Conservation (phyloP, 2,113 vertebrate species). For the Hiodon tergisus region DNA sequence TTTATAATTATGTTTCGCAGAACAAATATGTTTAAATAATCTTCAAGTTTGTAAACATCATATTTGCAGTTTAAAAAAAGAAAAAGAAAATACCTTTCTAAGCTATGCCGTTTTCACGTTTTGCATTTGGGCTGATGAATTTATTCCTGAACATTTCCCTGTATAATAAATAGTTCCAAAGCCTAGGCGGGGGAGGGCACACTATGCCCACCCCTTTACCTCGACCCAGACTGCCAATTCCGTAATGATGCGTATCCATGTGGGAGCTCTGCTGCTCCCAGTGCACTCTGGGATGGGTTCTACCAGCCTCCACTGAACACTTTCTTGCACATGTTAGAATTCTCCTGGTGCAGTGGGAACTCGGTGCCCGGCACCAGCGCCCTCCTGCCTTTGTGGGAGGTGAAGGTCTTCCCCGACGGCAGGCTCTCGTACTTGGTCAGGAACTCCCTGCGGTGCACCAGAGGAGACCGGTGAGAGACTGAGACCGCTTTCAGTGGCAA, state of each 20-base stretch:
- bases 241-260: neutral
- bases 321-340: constrained; percentile 90
- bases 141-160: constrained; percentile 16
- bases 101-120: constrained; percentile 1
- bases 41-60: constrained; percentile 86
- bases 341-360: constrained; percentile 91
- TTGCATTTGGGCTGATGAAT: constrained; percentile 21
- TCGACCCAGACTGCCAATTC: neutral
- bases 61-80: constrained; percentile 48
- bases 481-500: neutral
- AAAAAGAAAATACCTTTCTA: constrained; percentile 28
- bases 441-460: constrained; percentile 56
- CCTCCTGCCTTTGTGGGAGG: constrained; percentile 59
- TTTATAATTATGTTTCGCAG: neutral
- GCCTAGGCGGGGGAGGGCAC: neutral
- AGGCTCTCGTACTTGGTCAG: constrained; percentile 78
- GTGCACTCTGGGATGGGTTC: constrained; percentile 7
- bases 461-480: neutral
- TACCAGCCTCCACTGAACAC: constrained; percentile 72
- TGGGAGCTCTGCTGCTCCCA: neutral
- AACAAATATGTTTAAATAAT: constrained; percentile 73
- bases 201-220: neutral
- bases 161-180: constrained; percentile 15
- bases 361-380: constrained; percentile 70
- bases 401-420: constrained; percentile 65